Evolutionary conservation across 2,797 vertebrate species (phyloP).

Genomic region (Momotus momota): DNA sequence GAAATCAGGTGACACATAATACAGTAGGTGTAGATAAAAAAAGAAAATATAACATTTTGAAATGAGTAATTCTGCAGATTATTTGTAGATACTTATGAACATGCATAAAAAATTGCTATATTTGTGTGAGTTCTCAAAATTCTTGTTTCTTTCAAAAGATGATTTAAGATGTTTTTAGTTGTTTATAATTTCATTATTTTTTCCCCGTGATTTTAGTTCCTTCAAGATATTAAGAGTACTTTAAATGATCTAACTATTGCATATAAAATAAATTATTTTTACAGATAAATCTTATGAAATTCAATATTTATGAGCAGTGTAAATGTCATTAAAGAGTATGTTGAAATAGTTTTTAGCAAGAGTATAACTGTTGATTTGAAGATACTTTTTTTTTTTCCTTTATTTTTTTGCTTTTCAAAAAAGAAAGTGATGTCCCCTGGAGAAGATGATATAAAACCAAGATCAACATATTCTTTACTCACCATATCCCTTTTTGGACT

Average conservation of each 20-base stretch:
- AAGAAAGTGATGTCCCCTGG: not conserved
- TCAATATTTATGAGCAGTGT: not conserved
- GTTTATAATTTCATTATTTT: not conserved
- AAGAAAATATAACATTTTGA: not conserved
- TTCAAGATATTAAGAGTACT: not conserved
- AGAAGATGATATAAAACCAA: not conserved
- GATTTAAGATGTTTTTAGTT: not conserved
- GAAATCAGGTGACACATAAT: not conserved
- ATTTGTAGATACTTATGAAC: not conserved
- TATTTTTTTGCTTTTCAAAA: not conserved
- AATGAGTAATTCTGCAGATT: not conserved
- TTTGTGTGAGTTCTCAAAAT: not conserved
- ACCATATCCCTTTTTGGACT: not conserved
- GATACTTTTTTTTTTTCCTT: not conserved
- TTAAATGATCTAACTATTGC: not conserved
- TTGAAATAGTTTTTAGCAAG: not conserved
- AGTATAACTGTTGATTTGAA: not conserved
- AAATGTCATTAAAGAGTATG: not conserved
- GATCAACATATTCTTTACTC: not conserved
- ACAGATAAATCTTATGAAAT: not conserved
- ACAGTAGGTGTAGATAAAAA: not conserved
- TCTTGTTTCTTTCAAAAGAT: not conserved
- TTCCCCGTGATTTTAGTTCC: not conserved
- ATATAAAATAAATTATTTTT: not conserved
- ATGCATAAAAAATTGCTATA: not conserved